phyloP scores from a whole-genome alignment of 2,113 vertebrate species.

The Myotis yumanensis region DNA sequence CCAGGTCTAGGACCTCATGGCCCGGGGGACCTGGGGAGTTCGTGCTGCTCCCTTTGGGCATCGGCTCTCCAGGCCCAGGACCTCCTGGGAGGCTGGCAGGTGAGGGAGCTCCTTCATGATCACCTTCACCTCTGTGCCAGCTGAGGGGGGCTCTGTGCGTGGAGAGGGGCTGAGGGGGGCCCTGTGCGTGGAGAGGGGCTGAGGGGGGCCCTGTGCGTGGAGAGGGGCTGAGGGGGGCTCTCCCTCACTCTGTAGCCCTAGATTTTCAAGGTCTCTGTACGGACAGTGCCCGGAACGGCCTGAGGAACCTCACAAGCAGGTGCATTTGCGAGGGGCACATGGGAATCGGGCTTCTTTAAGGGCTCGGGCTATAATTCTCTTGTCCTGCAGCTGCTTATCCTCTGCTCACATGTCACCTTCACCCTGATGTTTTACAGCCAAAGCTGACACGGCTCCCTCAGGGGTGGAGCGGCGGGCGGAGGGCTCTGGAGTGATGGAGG shows the following conservation, averaged over 20 bases:
- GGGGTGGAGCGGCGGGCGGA: neutral
- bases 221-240: no score
- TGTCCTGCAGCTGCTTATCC: neutral
- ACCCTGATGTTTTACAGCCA: neutral
- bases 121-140: neutral
- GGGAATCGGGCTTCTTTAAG: neutral
- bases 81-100: neutral
- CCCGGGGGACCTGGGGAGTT: neutral
- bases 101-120: neutral
- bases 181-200: no score
- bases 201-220: no score
- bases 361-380: neutral
- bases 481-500: no score
- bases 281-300: neutral
- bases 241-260: neutral
- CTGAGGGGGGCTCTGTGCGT: no score
- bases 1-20: neutral
- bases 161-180: no score
- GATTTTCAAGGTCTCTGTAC: neutral
- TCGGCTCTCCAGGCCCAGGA: neutral
- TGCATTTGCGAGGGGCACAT: neutral
- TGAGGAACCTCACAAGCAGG: neutral
- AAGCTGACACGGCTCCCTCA: neutral
- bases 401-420: neutral
- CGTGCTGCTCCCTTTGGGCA: neutral